Conservation (phyloP, 2,797 vertebrate genomes). For the Leptoclinus maculatus region DNA sequence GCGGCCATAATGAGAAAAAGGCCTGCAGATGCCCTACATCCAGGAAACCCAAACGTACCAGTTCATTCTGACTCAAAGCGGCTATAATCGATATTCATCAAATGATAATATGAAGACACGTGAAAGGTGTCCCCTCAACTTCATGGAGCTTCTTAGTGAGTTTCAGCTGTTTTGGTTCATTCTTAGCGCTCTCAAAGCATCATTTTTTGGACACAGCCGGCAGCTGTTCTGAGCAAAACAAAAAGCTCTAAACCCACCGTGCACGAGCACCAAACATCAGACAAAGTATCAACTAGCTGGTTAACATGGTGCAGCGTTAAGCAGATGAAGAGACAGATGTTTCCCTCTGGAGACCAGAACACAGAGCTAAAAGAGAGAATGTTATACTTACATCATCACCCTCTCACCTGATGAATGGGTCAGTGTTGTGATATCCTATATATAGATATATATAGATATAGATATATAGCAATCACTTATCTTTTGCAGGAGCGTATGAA, state of each 20-base stretch:
- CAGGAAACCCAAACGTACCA: conserved; percentile 11
- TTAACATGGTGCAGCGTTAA: background rate
- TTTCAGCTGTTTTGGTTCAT: background rate
- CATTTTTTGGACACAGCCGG: background rate
- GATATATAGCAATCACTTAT: background rate
- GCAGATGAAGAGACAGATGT: background rate
- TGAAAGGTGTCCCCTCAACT: background rate
- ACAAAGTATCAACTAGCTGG: background rate
- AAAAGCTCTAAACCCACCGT: too few relatives aligned
- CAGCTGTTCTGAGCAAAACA: background rate
- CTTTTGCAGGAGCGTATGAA: background rate
- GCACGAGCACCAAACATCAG: too few relatives aligned
- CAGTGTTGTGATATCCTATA: background rate
- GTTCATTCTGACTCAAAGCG: background rate
- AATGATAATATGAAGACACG: background rate
- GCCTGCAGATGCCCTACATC: background rate
- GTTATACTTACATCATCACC: background rate
- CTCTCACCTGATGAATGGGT: background rate
- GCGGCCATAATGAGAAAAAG: conserved; percentile 35
- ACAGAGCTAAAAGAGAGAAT: background rate
- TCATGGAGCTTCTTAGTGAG: background rate
- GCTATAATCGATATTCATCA: background rate
- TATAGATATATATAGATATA: too few relatives aligned
- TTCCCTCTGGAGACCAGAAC: background rate
- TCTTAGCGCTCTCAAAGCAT: background rate